Conservation (phyloP, 2,888 invertebrate genomes). For the Biston betularia region DNA sequence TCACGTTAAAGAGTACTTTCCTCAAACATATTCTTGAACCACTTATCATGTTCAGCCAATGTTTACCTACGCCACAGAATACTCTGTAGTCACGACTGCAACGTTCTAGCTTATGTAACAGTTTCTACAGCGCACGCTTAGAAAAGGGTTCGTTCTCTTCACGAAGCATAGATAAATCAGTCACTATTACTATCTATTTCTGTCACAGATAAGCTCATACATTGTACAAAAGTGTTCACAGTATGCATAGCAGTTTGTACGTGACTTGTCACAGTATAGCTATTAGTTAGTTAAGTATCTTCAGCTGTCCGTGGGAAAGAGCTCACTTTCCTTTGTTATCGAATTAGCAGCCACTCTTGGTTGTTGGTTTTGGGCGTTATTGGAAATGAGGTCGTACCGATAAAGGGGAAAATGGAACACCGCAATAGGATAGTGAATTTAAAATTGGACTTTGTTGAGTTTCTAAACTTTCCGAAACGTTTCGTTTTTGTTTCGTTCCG, state of each 20-base stretch:
- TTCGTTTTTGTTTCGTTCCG: not conserved
- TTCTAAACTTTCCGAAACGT: not conserved
- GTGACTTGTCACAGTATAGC: slow-evolving; percentile 3
- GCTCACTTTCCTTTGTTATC: slow-evolving; percentile 57
- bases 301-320: slow-evolving; percentile 72
- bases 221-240: slow-evolving; percentile 8
- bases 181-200: not conserved
- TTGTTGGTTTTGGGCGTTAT: slow-evolving; percentile 33
- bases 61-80: slow-evolving; percentile 14
- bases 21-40: slow-evolving; percentile 20
- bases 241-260: slow-evolving; percentile 11
- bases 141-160: slow-evolving; percentile 2
- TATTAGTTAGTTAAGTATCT: slow-evolving; percentile 50
- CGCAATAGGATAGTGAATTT: not conserved
- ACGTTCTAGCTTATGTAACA: not conserved
- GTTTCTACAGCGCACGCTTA: not conserved
- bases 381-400: slow-evolving; percentile 30
- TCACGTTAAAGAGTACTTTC: slow-evolving; percentile 11
- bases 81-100: slow-evolving; percentile 2
- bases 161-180: slow-evolving; percentile 1
- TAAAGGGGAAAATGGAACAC: slow-evolving; percentile 23
- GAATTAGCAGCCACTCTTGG: slow-evolving; percentile 46
- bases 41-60: slow-evolving; percentile 27
- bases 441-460: not conserved
- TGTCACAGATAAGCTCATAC: slow-evolving; percentile 10